These are phyloP conservation scores for Patella vulgata DNA, from an alignment of 1,140 invertebrate species.

Conservation along the genomic window DNA sequence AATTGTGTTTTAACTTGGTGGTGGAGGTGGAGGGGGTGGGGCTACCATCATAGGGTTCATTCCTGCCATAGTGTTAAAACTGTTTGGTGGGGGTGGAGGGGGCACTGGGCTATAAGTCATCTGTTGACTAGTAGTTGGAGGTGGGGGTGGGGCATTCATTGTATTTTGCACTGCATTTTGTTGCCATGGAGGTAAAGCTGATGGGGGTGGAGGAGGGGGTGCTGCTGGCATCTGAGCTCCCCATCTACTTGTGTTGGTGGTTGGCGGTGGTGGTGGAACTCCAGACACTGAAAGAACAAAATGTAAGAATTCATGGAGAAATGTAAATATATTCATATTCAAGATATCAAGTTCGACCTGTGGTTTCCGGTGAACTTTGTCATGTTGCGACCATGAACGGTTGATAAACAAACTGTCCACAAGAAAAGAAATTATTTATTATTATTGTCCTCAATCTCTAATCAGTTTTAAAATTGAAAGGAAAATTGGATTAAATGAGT, in stretches of 20 bases:
- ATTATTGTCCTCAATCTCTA: no score
- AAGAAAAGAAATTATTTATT: no score
- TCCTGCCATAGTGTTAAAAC: constrained; percentile 58
- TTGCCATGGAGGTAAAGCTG: constrained; percentile 61
- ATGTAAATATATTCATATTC: background rate
- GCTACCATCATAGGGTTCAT: constrained; percentile 72
- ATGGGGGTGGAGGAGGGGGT: constrained; percentile 59
- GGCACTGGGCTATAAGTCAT: constrained; percentile 46
- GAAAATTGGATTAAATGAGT: no score
- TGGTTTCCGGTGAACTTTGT: no score
- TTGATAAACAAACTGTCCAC: no score
- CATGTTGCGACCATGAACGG: no score
- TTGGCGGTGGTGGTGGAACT: constrained; percentile 7
- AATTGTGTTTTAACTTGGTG: no score
- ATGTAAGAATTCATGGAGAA: background rate
- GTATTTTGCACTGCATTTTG: constrained; percentile 34
- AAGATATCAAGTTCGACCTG: no score
- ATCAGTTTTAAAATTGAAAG: no score
- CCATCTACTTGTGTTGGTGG: no score
- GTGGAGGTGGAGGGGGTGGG: constrained; percentile 73
- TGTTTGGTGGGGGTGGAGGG: constrained; percentile 55
- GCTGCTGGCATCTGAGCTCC: constrained; percentile 9
- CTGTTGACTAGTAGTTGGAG: constrained; percentile 64
- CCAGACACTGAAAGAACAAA: constrained; percentile 28
- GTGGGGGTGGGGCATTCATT: constrained; percentile 69